A percentile compares a stretch with the other conserved stretches of the same genome.
phyloP scores from a whole-genome alignment of 2,113 vertebrate genomes.

The Brachirus orientalis region DNA sequence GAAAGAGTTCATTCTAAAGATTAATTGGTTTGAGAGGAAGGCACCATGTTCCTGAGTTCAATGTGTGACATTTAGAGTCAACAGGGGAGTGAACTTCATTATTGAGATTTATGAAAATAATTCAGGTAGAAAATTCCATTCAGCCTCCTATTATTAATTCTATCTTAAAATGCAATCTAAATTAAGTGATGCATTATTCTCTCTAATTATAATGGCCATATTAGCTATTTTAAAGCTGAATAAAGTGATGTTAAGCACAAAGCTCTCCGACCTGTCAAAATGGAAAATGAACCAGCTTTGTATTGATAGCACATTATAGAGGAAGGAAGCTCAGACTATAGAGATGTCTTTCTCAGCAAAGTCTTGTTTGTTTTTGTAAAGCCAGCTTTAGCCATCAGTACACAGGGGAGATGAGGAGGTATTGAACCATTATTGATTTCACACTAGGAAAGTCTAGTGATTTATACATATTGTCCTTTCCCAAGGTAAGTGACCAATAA shows the following conservation, averaged over 20 bases:
- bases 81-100: conserved; percentile 81
- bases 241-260: conserved; percentile 42
- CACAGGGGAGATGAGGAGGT: conserved; percentile 62
- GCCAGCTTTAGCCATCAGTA: conserved; percentile 59
- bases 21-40: conserved; percentile 79
- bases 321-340: conserved; percentile 27
- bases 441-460: conserved; percentile 61
- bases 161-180: conserved; percentile 73
- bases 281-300: conserved; percentile 44
- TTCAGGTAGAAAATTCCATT: conserved; percentile 71
- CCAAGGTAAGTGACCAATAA: conserved; percentile 68
- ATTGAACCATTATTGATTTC: conserved; percentile 73
- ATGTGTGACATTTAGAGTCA: conserved; percentile 79
- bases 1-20: conserved; percentile 73
- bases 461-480: conserved; percentile 70
- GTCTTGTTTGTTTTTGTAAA: conserved; percentile 66
- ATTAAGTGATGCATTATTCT: conserved; percentile 76
- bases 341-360: conserved; percentile 37
- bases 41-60: conserved; percentile 72
- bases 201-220: conserved; percentile 64
- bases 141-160: conserved; percentile 71
- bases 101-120: conserved; percentile 80
- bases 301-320: conserved; percentile 40
- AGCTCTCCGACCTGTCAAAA: conserved; percentile 37
- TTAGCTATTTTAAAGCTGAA: conserved; percentile 55